Base-by-base conservation (phyloP, 2,797 vertebrate species). In the Geotrypetes seraphini region DNA sequence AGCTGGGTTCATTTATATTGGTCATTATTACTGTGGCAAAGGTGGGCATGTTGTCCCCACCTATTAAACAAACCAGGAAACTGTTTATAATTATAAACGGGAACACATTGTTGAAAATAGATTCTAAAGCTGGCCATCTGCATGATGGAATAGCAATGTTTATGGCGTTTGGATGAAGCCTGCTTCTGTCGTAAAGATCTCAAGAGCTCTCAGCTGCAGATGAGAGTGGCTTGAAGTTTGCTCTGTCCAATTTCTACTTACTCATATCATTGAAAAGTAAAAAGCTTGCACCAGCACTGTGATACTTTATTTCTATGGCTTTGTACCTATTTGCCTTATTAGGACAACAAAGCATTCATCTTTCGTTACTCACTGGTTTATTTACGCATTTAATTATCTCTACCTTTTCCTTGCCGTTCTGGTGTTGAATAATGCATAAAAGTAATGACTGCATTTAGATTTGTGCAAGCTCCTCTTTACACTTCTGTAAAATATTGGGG, bases 201-300 rank as follows among this genome's bases (percentile, higher is more conserved):
- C 43, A 47, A 64, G 49, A 44, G 67, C 39, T 37, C 49, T 66
- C 5, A 1, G 27, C 36, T 47, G 43, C 17, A 27, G 43, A 54
- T 23, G 26, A 8, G 22, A 23, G 19, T 11, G 31, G 32, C 57
- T 63, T 59, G 51, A 57, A 60, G 58, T 25, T 28, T 25, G 18
- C 14, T 8, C 37, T 52, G 51, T 44, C 29, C 32, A 24, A 59
- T 47, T 57, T 53, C 36, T 17, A 22, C 39, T 68, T 49, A 73
- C 47, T 45, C 68, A 66, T 71, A 37, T 65, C 49, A 70, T 75
- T 65, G 57, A 14, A 3, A 22, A 47, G 25, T 44, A 73, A 73
- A 70, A 71, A 76, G 69, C 33, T 19, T 18, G 28, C 40, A 24
- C 35, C 32, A 42, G 56, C 58, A 7, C 35, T 46, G 43, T 10